phyloP scores from a whole-genome alignment of 2,888 invertebrate species.

The Heteromyza rotundicornis region DNA sequence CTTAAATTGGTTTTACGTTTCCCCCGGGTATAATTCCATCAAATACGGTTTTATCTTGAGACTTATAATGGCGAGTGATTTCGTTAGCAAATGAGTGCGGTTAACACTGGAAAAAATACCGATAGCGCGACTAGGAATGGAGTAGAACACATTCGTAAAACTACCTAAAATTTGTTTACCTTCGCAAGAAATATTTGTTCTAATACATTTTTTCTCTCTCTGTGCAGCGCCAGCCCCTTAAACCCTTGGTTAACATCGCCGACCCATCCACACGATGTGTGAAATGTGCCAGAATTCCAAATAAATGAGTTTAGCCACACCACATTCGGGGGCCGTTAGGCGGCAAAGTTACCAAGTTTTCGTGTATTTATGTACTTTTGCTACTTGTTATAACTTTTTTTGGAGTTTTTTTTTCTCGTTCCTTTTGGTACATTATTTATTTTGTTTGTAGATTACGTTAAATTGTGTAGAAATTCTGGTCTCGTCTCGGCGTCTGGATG shows the following conservation, averaged over 20 bases:
- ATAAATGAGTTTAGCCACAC: conserved; percentile 12
- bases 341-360: background rate
- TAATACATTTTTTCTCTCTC: too few relatives aligned
- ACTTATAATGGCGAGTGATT: background rate
- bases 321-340: background rate
- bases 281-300: background rate
- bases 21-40: background rate
- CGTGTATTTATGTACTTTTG: too few relatives aligned
- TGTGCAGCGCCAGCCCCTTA: too few relatives aligned
- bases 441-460: conserved; percentile 31
- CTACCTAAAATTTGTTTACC: too few relatives aligned
- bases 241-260: too few relatives aligned
- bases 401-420: conserved; percentile 25
- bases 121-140: too few relatives aligned
- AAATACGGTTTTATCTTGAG: background rate
- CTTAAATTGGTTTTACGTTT: background rate
- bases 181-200: too few relatives aligned
- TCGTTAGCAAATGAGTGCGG: background rate
- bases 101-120: background rate
- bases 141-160: too few relatives aligned
- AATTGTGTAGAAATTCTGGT: conserved; percentile 50
- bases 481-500: conserved; percentile 34
- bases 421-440: background rate
- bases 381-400: conserved; percentile 1
- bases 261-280: background rate